Conservation (phyloP, 2,797 vertebrate species). For the Sciurus carolinensis region DNA sequence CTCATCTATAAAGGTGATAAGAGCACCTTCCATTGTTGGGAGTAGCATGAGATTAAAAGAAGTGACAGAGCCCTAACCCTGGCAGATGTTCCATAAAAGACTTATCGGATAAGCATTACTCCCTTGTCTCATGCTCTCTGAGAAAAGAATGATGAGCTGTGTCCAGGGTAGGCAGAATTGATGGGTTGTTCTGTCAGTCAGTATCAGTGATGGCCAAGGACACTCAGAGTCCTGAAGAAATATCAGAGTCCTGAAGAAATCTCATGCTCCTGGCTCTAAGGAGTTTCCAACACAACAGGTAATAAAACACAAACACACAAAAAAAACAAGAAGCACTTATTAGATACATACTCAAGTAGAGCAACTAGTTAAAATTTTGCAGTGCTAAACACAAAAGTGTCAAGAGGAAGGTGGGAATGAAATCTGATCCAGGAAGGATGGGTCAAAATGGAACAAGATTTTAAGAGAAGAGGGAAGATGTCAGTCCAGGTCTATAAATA, state of each 20-base stretch:
- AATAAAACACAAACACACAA: not conserved
- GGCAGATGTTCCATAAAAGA: not conserved
- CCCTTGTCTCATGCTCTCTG: rapidly evolving
- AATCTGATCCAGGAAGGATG: not conserved
- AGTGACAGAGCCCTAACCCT: not conserved
- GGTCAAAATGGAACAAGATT: not conserved
- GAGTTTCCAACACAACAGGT: not conserved
- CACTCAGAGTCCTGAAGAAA: not conserved
- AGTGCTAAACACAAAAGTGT: not conserved
- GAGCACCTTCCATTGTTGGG: rapidly evolving
- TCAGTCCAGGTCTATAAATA: not conserved
- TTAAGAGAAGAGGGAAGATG: not conserved
- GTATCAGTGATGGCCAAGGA: not conserved
- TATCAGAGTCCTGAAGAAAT: not conserved
- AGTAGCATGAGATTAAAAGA: not conserved
- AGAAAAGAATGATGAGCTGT: not conserved
- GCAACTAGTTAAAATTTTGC: not conserved
- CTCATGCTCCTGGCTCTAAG: not conserved
- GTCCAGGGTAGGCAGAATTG: not conserved
- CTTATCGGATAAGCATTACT: not conserved
- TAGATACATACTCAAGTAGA: not conserved
- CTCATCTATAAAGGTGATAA: not conserved
- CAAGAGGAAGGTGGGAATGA: not conserved
- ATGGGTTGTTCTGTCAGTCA: not conserved
- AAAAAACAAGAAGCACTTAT: not conserved